These are phyloP conservation scores for Halisarca cf. caerulea DNA, from an alignment of 37 sponge, comb jelly and placozoan species.

Conservation along the genomic window DNA sequence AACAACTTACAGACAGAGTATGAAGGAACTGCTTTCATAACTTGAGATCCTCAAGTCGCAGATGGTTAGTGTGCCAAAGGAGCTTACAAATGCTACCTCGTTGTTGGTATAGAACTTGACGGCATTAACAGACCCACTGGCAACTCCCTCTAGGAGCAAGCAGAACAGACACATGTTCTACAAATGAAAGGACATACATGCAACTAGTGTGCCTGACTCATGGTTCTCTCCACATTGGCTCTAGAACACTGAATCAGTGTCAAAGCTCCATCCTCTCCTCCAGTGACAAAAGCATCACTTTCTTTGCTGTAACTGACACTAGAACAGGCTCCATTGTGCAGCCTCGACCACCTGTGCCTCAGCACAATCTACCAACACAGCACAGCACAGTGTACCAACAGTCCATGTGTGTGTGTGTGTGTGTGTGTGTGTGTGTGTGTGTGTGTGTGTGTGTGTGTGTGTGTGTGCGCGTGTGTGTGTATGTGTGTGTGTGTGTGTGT, in stretches of 20 bases:
- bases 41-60: constrained; percentile 71
- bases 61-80: constrained; percentile 60
- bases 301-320: background rate
- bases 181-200: background rate
- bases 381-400: background rate
- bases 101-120: constrained; percentile 23
- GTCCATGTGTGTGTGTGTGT: no score
- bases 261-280: background rate
- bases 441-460: no score
- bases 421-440: no score
- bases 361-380: background rate
- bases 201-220: no score
- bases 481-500: no score
- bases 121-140: constrained; percentile 43
- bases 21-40: background rate
- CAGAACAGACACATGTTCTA: background rate
- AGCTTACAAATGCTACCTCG: constrained; percentile 60
- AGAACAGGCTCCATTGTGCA: background rate
- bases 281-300: background rate
- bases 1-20: background rate
- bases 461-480: no score
- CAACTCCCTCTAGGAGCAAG: background rate
- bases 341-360: background rate
- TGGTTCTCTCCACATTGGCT: background rate
- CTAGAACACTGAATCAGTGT: background rate